phyloP scores from a whole-genome alignment of 2,113 vertebrate genomes.

The Madoqua kirkii region DNA sequence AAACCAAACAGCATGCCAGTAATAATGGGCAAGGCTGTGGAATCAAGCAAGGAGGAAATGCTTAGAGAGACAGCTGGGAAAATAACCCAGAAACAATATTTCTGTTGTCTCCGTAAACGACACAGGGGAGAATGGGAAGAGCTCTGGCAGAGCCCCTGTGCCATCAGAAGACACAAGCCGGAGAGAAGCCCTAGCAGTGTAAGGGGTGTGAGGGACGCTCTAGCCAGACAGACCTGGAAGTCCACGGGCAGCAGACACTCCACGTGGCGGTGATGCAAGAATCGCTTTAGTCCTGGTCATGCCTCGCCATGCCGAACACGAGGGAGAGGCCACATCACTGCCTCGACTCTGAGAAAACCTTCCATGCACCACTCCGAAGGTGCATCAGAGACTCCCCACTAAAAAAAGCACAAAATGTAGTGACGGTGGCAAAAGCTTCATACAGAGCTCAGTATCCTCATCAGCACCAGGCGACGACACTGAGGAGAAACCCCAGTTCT shows the following conservation, averaged over 20 bases:
- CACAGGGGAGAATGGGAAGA: not conserved
- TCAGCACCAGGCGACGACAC: not conserved
- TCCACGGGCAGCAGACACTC: not conserved
- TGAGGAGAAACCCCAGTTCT: not conserved
- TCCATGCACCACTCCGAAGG: not conserved
- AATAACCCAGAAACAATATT: not conserved
- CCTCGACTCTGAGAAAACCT: not conserved
- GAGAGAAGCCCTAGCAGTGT: not conserved
- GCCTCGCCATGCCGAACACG: not conserved
- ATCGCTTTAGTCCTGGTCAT: not conserved
- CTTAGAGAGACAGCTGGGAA: not conserved
- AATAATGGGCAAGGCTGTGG: not conserved
- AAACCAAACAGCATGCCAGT: not conserved
- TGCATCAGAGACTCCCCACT: not conserved
- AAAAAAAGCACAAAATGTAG: not conserved
- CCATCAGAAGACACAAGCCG: not conserved
- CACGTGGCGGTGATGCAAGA: not conserved
- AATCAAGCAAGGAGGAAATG: not conserved
- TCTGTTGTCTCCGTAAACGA: not conserved
- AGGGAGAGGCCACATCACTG: not conserved
- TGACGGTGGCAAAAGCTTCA: not conserved
- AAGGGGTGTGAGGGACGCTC: not conserved
- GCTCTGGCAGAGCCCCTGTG: not conserved
- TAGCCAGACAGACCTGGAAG: not conserved
- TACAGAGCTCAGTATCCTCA: not conserved